Base-by-base conservation (phyloP, 2,113 vertebrate genomes). In the Indicator indicator region DNA sequence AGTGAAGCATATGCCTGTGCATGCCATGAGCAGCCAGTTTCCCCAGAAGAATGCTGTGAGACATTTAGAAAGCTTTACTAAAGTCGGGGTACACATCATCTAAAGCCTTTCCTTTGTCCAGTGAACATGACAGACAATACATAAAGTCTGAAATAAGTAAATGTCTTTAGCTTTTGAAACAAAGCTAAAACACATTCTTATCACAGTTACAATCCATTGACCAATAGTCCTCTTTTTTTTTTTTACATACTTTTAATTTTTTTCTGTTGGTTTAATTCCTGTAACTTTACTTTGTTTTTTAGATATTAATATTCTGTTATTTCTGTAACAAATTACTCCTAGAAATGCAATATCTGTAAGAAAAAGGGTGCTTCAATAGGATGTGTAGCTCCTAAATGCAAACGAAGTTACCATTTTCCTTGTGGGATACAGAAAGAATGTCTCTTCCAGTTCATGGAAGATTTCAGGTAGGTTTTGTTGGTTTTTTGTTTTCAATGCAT, bases 341-440 rank as follows among this genome's bases (percentile, higher is more conserved):
- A 99, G 99, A 97, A 55, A 54, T 99, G 99, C 92, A 89, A 58
- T 82, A 40, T 96, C 93, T 99, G 99, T 95, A 99, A 97, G 98
- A 98, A 97, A 95, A 98, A 94, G 32, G 99, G 99, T 33, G 99
- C 99, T 50, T 99, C 99, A 14, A 98, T 99, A 85, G 99, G 99
- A 84, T 99, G 99, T 58, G 98, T 97, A 40, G 81, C 97, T 88
- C 97, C 97, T 48, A 98, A 96, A 91, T 99, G 99, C 97, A 98
- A 98, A 95, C 98, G 98, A 96, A 98, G 93, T 97, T 98, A 99
- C 38, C 99, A 99, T 97, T 98, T 99, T 69, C 99, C 99, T 59
- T 99, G 99, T 93, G 99, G 99, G 32, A 75, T 98, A 94, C 96
- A 98, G 83, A 97, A 69, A 58, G 94, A 97, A 69, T 99, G 99